These are phyloP conservation scores for Trichonephila clavata DNA, from an alignment of 1,140 invertebrate genomes.

Conservation along the genomic window DNA sequence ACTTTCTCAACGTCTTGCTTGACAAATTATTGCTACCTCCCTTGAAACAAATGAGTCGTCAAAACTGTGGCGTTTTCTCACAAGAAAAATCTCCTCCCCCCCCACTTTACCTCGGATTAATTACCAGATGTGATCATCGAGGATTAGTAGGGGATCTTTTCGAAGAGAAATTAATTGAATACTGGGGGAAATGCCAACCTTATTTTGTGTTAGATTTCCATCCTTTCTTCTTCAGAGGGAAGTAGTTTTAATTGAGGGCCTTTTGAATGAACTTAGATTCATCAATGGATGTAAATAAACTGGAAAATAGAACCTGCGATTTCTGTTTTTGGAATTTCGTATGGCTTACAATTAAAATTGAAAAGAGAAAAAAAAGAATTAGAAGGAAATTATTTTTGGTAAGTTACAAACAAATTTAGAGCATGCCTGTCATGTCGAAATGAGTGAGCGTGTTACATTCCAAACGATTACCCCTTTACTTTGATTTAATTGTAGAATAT, in stretches of 20 bases:
- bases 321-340: background rate
- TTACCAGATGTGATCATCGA: slow-evolving; percentile 41
- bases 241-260: background rate
- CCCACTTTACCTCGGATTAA: slow-evolving; percentile 25
- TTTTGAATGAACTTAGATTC: background rate
- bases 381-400: background rate
- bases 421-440: background rate
- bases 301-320: background rate
- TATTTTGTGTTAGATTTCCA: background rate
- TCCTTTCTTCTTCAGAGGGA: background rate
- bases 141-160: slow-evolving; percentile 42
- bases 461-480: no score
- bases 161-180: slow-evolving; percentile 66
- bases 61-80: background rate
- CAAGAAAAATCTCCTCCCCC: background rate
- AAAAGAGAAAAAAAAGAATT: background rate
- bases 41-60: slow-evolving; percentile 1
- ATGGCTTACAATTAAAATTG: background rate
- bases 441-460: no score
- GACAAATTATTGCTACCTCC: background rate
- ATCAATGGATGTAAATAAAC: background rate
- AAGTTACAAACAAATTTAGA: background rate
- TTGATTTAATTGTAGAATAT: no score
- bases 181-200: background rate
- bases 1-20: background rate